Evolutionary conservation across 2,797 vertebrate species (phyloP).

Genomic region (Psittacula echo): DNA sequence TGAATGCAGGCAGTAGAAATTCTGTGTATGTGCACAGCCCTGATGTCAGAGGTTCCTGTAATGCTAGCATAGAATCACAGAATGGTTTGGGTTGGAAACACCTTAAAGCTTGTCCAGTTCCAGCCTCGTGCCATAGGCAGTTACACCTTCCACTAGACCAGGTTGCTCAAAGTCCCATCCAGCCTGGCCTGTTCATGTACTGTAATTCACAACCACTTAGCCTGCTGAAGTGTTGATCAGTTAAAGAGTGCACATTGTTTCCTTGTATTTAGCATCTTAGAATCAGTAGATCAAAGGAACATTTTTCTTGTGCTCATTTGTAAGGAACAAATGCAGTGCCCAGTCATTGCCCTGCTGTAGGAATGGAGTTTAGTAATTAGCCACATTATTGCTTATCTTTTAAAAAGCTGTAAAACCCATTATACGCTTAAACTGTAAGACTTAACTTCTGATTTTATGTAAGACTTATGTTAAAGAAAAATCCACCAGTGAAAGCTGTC

Average conservation of each 20-base stretch:
- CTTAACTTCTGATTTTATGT: background rate
- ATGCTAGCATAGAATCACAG: background rate
- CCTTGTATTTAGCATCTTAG: background rate
- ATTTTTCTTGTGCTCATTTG: background rate
- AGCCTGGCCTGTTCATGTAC: fast-evolving
- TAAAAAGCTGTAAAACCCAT: background rate
- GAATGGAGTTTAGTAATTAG: background rate
- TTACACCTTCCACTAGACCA: background rate
- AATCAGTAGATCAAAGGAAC: background rate
- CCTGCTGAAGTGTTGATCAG: background rate
- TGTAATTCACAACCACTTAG: background rate
- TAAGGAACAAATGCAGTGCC: background rate
- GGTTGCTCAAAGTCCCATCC: background rate
- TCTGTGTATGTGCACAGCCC: background rate
- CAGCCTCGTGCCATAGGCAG: background rate
- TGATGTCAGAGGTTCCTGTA: background rate
- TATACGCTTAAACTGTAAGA: background rate
- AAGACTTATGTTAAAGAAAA: background rate
- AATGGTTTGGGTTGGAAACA: background rate
- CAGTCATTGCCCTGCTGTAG: background rate
- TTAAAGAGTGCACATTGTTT: background rate
- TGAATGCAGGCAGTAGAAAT: background rate
- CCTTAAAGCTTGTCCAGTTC: background rate
- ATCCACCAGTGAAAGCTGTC: background rate
- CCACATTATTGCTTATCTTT: background rate